phyloP scores from a whole-genome alignment of 2,797 vertebrate genomes.

The Thamnophis elegans region DNA sequence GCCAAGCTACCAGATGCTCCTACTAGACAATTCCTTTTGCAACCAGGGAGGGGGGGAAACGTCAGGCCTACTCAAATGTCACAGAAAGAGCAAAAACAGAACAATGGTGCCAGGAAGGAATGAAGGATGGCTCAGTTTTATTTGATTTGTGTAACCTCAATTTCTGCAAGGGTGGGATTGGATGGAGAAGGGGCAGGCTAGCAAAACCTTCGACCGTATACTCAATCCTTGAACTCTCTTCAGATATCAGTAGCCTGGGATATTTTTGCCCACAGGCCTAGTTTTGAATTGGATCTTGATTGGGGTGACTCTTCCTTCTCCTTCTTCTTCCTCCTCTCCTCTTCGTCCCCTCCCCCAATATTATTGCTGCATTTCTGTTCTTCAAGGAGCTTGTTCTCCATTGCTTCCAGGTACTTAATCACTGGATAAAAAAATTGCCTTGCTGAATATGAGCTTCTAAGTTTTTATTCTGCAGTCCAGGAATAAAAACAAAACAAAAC shows the following conservation, averaged over 20 bases:
- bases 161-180: background rate
- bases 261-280: background rate
- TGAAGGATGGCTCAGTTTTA: background rate
- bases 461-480: background rate
- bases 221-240: background rate
- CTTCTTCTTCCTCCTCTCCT: too few species aligned
- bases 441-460: background rate
- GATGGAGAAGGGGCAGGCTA: background rate
- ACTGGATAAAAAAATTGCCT: background rate
- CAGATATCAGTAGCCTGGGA: background rate
- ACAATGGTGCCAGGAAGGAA: background rate
- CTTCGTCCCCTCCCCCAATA: background rate
- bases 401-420: background rate
- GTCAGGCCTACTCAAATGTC: conserved; percentile 48
- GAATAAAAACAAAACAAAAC: accelerated
- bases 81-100: conserved; percentile 40
- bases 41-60: conserved; percentile 56
- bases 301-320: too few species aligned
- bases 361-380: background rate
- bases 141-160: background rate
- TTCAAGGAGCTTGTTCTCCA: background rate
- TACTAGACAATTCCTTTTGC: conserved; percentile 63
- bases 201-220: background rate
- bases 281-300: background rate
- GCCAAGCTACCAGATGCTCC: conserved; percentile 72